These are phyloP conservation scores for Stenoptilia bipunctidactyla DNA, from an alignment of 2,888 invertebrate genomes.

Conservation along the genomic window DNA sequence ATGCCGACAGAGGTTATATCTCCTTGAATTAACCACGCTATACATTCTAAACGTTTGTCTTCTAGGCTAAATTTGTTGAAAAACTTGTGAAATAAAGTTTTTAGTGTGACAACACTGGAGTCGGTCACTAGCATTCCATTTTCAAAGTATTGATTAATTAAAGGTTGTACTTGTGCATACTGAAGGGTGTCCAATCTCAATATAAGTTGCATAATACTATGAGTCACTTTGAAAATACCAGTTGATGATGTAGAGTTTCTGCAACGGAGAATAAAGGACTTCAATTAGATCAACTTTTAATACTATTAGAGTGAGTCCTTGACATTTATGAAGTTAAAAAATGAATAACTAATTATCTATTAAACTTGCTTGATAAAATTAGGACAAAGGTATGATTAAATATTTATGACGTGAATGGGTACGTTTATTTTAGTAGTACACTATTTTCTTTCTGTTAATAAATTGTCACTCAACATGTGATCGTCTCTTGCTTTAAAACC, in stretches of 20 bases:
- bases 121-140: constrained; percentile 48
- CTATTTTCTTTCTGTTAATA: no score
- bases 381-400: no score
- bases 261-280: constrained; percentile 31
- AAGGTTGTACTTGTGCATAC: constrained; percentile 32
- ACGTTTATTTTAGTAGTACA: no score
- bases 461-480: no score
- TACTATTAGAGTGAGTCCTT: no score
- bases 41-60: constrained; percentile 31
- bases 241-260: constrained; percentile 38
- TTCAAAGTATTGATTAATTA: constrained; percentile 49
- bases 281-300: no score
- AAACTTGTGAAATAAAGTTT: constrained; percentile 33
- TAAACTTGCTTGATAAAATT: no score
- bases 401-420: no score
- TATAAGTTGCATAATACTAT: constrained; percentile 38
- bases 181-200: constrained; percentile 31
- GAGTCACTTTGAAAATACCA: constrained; percentile 33
- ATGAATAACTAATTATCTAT: no score
- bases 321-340: no score
- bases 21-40: constrained; percentile 38
- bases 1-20: constrained; percentile 24
- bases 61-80: constrained; percentile 40
- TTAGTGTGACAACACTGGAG: constrained; percentile 38
- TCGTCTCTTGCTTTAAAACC: no score